Conservation (phyloP, 1,140 invertebrate species). For the Macrostomum lignano region DNA sequence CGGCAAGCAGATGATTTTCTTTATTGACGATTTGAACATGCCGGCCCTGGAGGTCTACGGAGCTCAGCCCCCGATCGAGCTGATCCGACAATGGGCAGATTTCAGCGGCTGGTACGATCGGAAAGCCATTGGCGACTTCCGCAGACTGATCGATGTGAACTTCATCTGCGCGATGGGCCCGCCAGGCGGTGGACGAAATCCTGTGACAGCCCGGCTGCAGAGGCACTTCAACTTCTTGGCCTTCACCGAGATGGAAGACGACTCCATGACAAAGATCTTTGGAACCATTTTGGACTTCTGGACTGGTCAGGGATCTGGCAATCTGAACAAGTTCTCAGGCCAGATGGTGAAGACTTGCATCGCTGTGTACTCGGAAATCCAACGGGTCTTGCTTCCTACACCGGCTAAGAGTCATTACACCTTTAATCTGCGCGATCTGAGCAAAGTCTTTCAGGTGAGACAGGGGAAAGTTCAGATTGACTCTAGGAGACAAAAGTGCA, state of each 20-base stretch:
- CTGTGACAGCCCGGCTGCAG: slow-evolving; percentile 19
- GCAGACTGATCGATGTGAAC: slow-evolving; percentile 41
- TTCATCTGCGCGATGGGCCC: slow-evolving; percentile 28
- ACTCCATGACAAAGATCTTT: slow-evolving; percentile 41
- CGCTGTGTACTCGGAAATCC: slow-evolving; percentile 35
- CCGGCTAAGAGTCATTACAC: slow-evolving; percentile 28
- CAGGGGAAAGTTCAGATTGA: no score
- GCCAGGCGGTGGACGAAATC: slow-evolving; percentile 26
- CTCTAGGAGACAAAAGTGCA: no score
- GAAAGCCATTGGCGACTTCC: slow-evolving; percentile 41
- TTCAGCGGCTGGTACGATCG: slow-evolving; percentile 39
- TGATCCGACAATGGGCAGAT: slow-evolving; percentile 25
- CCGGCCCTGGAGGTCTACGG: slow-evolving; percentile 27
- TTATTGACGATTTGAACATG: slow-evolving; percentile 29
- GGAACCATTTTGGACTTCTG: slow-evolving; percentile 38
- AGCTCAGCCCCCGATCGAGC: slow-evolving; percentile 25
- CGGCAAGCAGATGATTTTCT: slow-evolving; percentile 27
- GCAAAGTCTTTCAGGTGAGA: slow-evolving; percentile 28
- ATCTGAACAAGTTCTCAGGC: slow-evolving; percentile 11
- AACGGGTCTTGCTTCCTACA: slow-evolving; percentile 25
- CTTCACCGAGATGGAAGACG: slow-evolving; percentile 39
- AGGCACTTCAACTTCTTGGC: slow-evolving; percentile 27
- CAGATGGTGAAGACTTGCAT: slow-evolving; percentile 34
- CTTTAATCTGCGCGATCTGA: slow-evolving; percentile 28
- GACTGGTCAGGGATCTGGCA: slow-evolving; percentile 23